Percentiles rank a stretch among this genome's conserved stretches.
These are phyloP conservation scores for Zoanthus solanderi DNA, from an alignment of 92 coral and sea anemone genomes.

Conservation along the genomic window DNA sequence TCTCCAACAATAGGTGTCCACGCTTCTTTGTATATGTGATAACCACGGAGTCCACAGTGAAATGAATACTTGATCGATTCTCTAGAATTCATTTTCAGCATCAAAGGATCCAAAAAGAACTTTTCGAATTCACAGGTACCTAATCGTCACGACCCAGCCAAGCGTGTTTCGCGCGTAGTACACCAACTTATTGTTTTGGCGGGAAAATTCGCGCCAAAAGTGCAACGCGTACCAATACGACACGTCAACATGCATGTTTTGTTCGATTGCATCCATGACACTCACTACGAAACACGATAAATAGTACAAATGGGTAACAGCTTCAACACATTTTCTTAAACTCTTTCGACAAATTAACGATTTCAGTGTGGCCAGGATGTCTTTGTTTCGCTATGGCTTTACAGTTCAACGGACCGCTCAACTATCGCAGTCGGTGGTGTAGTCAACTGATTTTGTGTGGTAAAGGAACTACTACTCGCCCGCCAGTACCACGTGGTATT, in stretches of 20 bases:
- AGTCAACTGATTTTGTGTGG: conserved; percentile 50
- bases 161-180: conserved; percentile 50
- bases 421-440: conserved; percentile 42
- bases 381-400: conserved; percentile 9
- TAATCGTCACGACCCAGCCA: conserved; percentile 15
- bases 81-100: background rate
- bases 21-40: background rate
- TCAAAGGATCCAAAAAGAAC: conserved; percentile 14
- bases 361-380: conserved; percentile 8
- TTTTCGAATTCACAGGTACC: conserved; percentile 23
- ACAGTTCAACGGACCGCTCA: background rate
- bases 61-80: no score
- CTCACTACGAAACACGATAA: conserved; percentile 10
- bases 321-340: background rate
- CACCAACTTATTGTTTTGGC: conserved; percentile 11
- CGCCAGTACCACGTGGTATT: background rate
- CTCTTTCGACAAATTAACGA: conserved; percentile 3
- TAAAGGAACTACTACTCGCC: conserved; percentile 10
- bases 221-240: conserved; percentile 7
- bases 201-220: conserved; percentile 10
- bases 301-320: conserved; percentile 8
- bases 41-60: no score
- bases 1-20: no score
- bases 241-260: conserved; percentile 15
- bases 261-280: conserved; percentile 5